Conservation (phyloP, 2,797 vertebrate genomes). For the Tachyglossus aculeatus region DNA sequence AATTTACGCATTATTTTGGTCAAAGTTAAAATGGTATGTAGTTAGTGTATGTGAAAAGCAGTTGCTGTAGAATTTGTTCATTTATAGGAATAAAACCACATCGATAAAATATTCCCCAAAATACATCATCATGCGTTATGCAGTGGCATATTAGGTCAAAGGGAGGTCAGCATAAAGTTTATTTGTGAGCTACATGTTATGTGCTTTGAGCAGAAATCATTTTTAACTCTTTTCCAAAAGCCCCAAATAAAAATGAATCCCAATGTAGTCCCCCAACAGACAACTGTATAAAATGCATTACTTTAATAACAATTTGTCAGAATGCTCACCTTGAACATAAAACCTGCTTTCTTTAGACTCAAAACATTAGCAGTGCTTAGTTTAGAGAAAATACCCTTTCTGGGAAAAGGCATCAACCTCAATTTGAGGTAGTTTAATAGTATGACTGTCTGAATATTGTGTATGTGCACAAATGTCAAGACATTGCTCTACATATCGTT, state of each 20-base stretch:
- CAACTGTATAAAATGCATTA: no score
- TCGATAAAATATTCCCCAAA: not conserved
- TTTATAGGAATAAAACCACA: not conserved
- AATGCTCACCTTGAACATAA: no score
- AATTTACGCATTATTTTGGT: conserved; percentile 33
- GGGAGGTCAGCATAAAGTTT: conserved; percentile 25
- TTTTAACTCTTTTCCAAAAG: not conserved
- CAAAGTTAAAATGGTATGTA: conserved; percentile 24
- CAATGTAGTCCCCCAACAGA: no score
- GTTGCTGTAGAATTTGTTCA: conserved; percentile 13
- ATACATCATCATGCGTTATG: not conserved
- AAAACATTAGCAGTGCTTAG: not conserved
- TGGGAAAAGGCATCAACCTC: conserved; percentile 28
- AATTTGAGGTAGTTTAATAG: not conserved
- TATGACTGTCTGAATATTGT: conserved; percentile 6
- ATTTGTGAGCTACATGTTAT: not conserved
- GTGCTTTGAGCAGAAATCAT: no score
- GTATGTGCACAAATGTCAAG: no score
- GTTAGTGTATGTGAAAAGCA: conserved; percentile 33
- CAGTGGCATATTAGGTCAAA: not conserved
- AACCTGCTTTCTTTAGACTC: not conserved
- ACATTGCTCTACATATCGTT: no score
- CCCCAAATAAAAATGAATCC: conserved; percentile 7
- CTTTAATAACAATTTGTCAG: no score
- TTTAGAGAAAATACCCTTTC: conserved; percentile 39